Evolutionary conservation across 2,113 vertebrate genomes (phyloP).

Genomic region (Strix uralensis): DNA sequence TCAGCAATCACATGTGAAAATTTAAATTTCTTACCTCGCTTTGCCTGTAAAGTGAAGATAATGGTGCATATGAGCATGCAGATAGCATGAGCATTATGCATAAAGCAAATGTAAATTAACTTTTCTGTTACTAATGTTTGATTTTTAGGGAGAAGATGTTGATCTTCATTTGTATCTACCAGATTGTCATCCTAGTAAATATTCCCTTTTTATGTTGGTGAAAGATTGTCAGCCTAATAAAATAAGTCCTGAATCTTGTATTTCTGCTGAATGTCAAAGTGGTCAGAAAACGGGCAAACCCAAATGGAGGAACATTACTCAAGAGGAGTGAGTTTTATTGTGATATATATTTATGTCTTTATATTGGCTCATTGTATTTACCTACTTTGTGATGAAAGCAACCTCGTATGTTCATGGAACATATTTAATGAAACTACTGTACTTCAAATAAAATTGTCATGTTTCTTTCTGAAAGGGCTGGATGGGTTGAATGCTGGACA

Average conservation of each 20-base stretch:
- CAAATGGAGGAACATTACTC: slow-evolving; percentile 94
- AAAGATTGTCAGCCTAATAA: slow-evolving; percentile 91
- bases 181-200: slow-evolving; percentile 96
- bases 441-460: not conserved
- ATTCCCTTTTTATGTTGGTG: slow-evolving; percentile 92
- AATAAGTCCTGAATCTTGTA: slow-evolving; percentile 80
- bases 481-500: slow-evolving; percentile 98
- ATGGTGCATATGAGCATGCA: accelerated
- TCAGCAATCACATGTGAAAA: not conserved
- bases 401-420: not conserved
- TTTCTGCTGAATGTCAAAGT: slow-evolving; percentile 83
- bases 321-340: slow-evolving; percentile 85
- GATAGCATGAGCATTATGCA: not conserved
- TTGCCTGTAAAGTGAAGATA: not conserved
- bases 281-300: slow-evolving; percentile 82
- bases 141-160: slow-evolving; percentile 91
- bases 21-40: not conserved
- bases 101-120: not conserved
- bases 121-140: not conserved
- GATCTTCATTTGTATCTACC: slow-evolving; percentile 94
- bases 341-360: not conserved
- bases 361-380: not conserved
- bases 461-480: slow-evolving; percentile 76
- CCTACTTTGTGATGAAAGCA: not conserved
- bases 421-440: not conserved